phyloP scores from a whole-genome alignment of 2,888 invertebrate genomes.

The Drosophila villosipedis region DNA sequence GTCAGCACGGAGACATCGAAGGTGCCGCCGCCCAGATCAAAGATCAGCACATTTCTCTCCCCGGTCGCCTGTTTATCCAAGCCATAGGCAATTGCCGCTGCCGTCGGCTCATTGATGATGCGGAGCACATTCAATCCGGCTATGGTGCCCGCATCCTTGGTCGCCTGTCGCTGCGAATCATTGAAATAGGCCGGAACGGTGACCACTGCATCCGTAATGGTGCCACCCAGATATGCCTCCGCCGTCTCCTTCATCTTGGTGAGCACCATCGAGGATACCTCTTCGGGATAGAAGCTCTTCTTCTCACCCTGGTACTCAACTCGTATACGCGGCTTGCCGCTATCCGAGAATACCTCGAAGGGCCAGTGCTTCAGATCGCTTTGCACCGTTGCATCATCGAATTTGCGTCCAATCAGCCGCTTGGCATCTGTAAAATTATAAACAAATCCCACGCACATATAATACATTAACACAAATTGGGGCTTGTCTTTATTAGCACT shows the following conservation, averaged over 20 bases:
- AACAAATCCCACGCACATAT: background rate
- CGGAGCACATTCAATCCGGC: conserved; percentile 95
- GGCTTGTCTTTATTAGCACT: conserved; percentile 62
- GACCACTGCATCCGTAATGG: conserved; percentile 90
- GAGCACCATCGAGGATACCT: conserved; percentile 96
- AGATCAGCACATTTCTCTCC: conserved; percentile 92
- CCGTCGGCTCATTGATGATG: conserved; percentile 97
- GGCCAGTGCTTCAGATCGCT: conserved; percentile 98
- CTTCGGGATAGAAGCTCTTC: conserved; percentile 96
- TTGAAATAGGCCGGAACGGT: conserved; percentile 94
- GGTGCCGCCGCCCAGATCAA: conserved; percentile 90
- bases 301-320: conserved; percentile 95
- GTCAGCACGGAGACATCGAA: conserved; percentile 96
- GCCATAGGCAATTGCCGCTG: conserved; percentile 96
- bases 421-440: conserved; percentile 90
- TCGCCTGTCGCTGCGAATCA: conserved; percentile 91
- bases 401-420: conserved; percentile 96
- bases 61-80: conserved; percentile 92
- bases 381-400: conserved; percentile 95
- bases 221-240: conserved; percentile 89
- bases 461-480: conserved; percentile 15
- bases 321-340: conserved; percentile 92
- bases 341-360: conserved; percentile 93
- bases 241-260: conserved; percentile 95
- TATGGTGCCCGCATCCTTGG: conserved; percentile 93